phyloP scores from a whole-genome alignment of 2,113 vertebrate genomes.

The Psophia crepitans region DNA sequence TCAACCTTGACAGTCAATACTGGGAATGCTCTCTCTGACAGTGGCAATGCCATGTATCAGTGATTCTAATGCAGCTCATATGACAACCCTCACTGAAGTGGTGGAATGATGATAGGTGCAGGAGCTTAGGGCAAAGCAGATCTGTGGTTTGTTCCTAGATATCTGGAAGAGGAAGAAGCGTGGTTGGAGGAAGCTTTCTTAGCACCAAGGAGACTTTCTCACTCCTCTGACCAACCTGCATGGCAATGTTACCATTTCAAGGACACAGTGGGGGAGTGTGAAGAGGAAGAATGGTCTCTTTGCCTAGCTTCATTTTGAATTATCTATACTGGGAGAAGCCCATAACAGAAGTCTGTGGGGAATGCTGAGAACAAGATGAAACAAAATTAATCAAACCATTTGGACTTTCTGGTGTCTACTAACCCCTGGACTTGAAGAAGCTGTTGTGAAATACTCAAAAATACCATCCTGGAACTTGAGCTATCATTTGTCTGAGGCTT shows the following conservation, averaged over 20 bases:
- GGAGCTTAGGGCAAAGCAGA: background rate
- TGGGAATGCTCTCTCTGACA: background rate
- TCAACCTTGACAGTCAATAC: background rate
- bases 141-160: background rate
- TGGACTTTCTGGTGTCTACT: background rate
- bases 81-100: background rate
- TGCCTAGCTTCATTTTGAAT: background rate
- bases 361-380: background rate
- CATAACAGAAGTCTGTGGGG: background rate
- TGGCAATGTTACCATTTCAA: background rate
- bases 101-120: background rate
- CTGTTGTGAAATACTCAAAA: background rate
- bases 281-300: background rate
- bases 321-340: background rate
- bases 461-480: background rate
- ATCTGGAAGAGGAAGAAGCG: background rate
- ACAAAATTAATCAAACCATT: background rate
- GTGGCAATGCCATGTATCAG: background rate
- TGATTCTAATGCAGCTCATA: background rate
- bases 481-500: background rate
- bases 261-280: background rate
- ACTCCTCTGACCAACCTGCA: background rate
- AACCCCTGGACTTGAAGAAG: background rate
- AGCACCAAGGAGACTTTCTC: background rate
- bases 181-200: background rate